Evolutionary conservation across 64 coral and sea anemone species (phyloP), one percentile per base, ranked within the genome.

Genomic region (Platygyra sinensis): DNA sequence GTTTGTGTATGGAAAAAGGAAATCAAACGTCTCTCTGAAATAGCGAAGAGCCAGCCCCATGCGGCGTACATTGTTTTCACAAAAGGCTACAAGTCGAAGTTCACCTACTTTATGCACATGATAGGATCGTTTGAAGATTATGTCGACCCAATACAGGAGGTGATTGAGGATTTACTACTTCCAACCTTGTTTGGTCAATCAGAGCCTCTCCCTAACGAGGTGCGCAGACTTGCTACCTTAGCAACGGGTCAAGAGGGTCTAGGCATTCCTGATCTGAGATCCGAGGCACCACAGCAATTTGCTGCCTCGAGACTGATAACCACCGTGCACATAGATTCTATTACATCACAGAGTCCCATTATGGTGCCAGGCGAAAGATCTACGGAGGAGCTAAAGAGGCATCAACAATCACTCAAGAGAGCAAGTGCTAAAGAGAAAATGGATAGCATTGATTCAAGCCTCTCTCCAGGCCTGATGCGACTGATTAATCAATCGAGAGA

Each of bases 181-280:
- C 84, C 84, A 46, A 67, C 63, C 22, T 46, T 87, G 16, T 73
- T 87, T 46, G 84, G 84, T 72, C 63, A 74, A 73, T 39, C 51
- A 71, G 84, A 87, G 62, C 84, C 84, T n/a, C 67, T 87, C 51
- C 63, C 63, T 54, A 67, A 71, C 25, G 31, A 67, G 19, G 30
- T 87, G 60, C 63, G 75, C 46, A 18, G 46, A 33, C 74, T 76
- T 19, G 74, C 46, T 38, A 76, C 74, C 2, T 49, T 76, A 15
- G 20, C 32, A 36, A 36, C 33, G 33, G 33, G 33, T 1, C 33
- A 36, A 36, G 33, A 3, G 33, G 33, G 33, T 36, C 33, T 36
- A 36, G 33, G 33, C 33, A 1, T 36, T 36, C 3, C 33, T 36
- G 33, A 36, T 36, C 33, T 36, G 33, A 36, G 33, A 36, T 36